Base-by-base conservation (phyloP, 1,140 invertebrate species). In the Samia ricini region DNA sequence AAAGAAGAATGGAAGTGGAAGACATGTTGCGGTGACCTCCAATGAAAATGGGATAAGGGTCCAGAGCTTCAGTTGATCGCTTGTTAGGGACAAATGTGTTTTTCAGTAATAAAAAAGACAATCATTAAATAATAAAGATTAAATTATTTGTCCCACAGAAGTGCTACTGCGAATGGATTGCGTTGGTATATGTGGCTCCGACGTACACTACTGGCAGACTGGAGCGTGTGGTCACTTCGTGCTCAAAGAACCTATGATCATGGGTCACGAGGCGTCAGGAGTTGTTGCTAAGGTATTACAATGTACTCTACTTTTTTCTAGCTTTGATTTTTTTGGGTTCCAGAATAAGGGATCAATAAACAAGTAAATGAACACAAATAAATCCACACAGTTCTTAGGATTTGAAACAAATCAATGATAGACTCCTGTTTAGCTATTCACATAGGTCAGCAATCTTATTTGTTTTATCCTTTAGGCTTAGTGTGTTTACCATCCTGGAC, bases 181-280 rank as follows among this genome's bases (percentile, higher is more conserved):
- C 68, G 97, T 99, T 54, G 98, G 98, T 48, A 99, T 99, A 70
- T 99, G 98, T 87, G 98, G 98, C 0, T 99, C 97, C 0, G 98
- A 99, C 89, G 96, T 99, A 4, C 97, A 98, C 83, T 99, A 98
- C 90, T 94, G 97, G 84, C 93, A 94, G 4, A 79, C 94, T 67
- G 98, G 98, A 15, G 79, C 92, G 20, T 98, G 98, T 80, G 97
- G 95, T 0, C 92, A 95, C 72, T 98, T 97, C 77, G 90, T 97
- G 12, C 92, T 98, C 0, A 92, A 94, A 54, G 89, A 94, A 67
- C 96, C 97, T 12, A 98, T 98, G 96, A 93, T 98, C 49, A 95
- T 98, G 74, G 97, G 97, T 0, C 97, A 98, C 79, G 97, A 98
- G 90, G 93, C 96, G 2, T 94, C 96, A 2, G 97, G 96, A 15